Evolutionary conservation across 2,797 vertebrate genomes (phyloP).

Genomic region (Cyclopterus lumpus): DNA sequence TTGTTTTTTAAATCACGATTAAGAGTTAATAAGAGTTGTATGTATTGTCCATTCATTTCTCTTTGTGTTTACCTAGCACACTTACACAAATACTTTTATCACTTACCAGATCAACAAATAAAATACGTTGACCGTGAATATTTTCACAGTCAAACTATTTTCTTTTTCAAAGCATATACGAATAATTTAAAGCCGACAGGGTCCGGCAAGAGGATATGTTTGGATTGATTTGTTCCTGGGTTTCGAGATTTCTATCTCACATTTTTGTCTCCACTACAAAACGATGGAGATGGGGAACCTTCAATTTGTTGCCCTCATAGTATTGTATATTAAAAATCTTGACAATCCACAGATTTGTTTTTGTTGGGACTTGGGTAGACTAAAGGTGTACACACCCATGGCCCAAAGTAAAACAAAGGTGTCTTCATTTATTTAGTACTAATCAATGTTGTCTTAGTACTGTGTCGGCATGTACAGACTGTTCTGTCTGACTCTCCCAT

Average conservation of each 20-base stretch:
- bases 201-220: not conserved
- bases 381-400: not conserved
- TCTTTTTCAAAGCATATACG: not conserved
- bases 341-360: constrained; percentile 3
- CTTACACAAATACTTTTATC: too few relatives aligned
- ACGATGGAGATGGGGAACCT: not conserved
- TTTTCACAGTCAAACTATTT: not conserved
- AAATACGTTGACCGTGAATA: not conserved
- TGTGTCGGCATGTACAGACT: not conserved
- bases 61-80: not conserved
- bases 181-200: not conserved
- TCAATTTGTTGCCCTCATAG: not conserved
- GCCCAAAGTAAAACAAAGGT: not conserved
- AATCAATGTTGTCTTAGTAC: not conserved
- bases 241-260: not conserved
- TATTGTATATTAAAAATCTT: not conserved
- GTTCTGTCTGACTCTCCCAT: not conserved
- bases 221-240: not conserved
- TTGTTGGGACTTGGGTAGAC: not conserved
- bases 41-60: not conserved
- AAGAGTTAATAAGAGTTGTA: not conserved
- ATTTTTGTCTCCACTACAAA: not conserved
- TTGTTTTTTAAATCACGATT: not conserved
- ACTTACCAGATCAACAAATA: not conserved
- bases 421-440: not conserved